Percentiles rank a stretch among this genome's conserved stretches.
These are phyloP conservation scores for Lethenteron reissneri DNA, from an alignment of 2,113 vertebrate genomes.

Conservation along the genomic window DNA sequence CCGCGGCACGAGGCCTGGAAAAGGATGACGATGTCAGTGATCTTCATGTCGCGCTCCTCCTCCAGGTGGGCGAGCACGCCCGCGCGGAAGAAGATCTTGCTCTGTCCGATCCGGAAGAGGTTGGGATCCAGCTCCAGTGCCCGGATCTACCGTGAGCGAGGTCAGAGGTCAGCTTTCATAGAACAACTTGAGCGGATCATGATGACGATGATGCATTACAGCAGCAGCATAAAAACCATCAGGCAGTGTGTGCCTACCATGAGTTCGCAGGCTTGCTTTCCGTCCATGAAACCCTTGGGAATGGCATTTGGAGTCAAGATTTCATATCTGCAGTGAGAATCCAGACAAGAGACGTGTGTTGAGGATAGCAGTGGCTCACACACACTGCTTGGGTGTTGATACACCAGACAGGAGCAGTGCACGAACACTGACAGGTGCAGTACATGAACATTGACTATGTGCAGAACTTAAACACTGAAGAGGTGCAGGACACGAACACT, in stretches of 20 bases:
- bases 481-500: too few species aligned
- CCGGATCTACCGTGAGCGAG: slow-evolving; percentile 33
- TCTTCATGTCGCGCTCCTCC: slow-evolving; percentile 87
- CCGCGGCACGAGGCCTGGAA: slow-evolving; percentile 90
- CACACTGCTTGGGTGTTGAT: too few species aligned
- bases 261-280: slow-evolving; percentile 72
- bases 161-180: not conserved
- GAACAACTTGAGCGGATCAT: too few species aligned
- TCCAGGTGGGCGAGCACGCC: slow-evolving; percentile 87
- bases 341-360: too few species aligned
- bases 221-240: too few species aligned
- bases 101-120: slow-evolving; percentile 89
- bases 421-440: too few species aligned
- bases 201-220: too few species aligned
- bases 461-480: too few species aligned
- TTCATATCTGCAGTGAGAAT: slow-evolving; percentile 42
- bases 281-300: slow-evolving; percentile 95
- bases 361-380: too few species aligned
- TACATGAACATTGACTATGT: too few species aligned
- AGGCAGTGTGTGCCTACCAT: slow-evolving; percentile 38
- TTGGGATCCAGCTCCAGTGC: slow-evolving; percentile 82
- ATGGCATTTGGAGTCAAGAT: slow-evolving; percentile 68
- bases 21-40: slow-evolving; percentile 92
- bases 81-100: slow-evolving; percentile 95
- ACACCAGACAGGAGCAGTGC: too few species aligned